Conservation (phyloP, 1,140 invertebrate species). For the Drosophila kurseongensis region DNA sequence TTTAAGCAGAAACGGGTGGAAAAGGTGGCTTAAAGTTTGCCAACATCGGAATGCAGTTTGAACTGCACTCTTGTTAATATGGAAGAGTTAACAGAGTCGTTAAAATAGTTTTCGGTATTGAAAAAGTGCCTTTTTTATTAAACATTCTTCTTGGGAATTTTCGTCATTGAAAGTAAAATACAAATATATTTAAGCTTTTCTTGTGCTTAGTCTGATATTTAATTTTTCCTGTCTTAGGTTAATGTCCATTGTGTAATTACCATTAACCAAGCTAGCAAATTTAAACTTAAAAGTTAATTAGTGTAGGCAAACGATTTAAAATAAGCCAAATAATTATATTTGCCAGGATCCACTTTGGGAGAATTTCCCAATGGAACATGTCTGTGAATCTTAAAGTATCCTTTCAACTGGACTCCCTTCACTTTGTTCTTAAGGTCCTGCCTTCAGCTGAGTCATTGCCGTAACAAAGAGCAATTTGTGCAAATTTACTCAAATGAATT, state of each 20-base stretch:
- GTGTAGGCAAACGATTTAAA: not conserved
- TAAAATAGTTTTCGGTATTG: not conserved
- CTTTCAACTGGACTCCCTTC: not conserved
- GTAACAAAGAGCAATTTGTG: slow-evolving; percentile 53
- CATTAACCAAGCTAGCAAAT: no score
- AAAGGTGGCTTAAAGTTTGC: slow-evolving; percentile 13
- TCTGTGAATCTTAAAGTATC: not conserved
- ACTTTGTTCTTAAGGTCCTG: slow-evolving; percentile 5
- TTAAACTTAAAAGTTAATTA: no score
- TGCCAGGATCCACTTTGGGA: not conserved
- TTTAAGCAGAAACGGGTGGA: slow-evolving; percentile 15
- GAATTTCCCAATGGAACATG: not conserved
- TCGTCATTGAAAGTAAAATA: no score
- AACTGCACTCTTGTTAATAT: slow-evolving; percentile 8
- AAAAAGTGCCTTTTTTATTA: no score
- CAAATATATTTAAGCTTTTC: no score
- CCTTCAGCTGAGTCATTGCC: slow-evolving; percentile 14
- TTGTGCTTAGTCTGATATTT: no score
- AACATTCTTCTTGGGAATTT: no score
- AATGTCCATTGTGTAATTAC: no score
- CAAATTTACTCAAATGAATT: slow-evolving; percentile 63
- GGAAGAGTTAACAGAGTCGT: slow-evolving; percentile 1
- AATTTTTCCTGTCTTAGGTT: no score
- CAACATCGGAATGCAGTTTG: slow-evolving; percentile 1
- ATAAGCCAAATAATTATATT: not conserved